Evolutionary conservation across 2,797 vertebrate species (phyloP).

Genomic region (Lutjanus argentimaculatus): DNA sequence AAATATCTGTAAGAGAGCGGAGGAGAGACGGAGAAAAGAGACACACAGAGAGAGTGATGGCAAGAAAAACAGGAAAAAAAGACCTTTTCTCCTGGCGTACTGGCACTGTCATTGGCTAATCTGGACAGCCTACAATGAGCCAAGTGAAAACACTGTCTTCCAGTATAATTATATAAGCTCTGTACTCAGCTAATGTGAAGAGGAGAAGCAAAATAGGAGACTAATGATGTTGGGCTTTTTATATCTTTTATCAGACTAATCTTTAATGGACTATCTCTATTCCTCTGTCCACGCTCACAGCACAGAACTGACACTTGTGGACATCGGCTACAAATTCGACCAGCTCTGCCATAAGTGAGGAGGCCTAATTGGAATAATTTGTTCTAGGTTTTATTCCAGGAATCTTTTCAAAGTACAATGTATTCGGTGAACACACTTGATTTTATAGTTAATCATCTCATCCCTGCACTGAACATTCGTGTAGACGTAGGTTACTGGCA

Average conservation of each 20-base stretch:
- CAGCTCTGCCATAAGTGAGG: conserved; percentile 42
- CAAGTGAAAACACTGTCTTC: conserved; percentile 62
- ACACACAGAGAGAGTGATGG: conserved; percentile 29
- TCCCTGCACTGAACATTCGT: conserved; percentile 21
- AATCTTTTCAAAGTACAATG: conserved; percentile 24
- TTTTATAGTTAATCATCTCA: conserved; percentile 25
- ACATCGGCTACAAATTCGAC: conserved; percentile 51
- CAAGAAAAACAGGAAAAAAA: conserved; percentile 48
- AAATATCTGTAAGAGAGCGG: conserved; percentile 61
- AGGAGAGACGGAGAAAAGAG: conserved; percentile 25
- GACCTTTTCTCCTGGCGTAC: conserved; percentile 43
- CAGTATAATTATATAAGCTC: conserved; percentile 67
- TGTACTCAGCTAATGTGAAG: conserved; percentile 62
- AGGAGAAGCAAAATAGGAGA: conserved; percentile 41
- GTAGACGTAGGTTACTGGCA: conserved; percentile 31
- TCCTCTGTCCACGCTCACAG: conserved; percentile 34
- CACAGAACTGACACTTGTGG: conserved; percentile 47
- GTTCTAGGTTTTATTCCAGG: conserved; percentile 51
- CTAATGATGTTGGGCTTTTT: conserved; percentile 61
- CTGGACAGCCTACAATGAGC: conserved; percentile 59
- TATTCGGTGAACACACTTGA: conserved; percentile 26
- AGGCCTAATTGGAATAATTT: conserved; percentile 68
- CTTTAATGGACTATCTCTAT: conserved; percentile 57
- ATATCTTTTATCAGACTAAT: conserved; percentile 56
- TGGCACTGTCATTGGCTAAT: conserved; percentile 61